Conservation (phyloP, 2,888 invertebrate species). For the Epinotia ramella region DNA sequence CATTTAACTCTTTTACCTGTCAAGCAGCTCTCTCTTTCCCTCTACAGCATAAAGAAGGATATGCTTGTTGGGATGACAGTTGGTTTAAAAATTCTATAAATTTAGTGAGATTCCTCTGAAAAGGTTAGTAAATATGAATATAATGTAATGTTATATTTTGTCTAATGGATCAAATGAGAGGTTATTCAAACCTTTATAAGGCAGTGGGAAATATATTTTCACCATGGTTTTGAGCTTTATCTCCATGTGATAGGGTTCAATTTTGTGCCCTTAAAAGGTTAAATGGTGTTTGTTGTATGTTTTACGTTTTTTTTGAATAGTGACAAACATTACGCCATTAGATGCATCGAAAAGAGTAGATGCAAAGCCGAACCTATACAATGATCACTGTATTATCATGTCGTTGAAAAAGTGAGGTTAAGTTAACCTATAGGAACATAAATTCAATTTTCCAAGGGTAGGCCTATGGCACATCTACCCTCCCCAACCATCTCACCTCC, state of each 20-base stretch:
- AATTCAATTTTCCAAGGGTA: not conserved
- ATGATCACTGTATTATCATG: not conserved
- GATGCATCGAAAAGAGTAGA: constrained; percentile 32
- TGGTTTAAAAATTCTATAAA: not conserved
- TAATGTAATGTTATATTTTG: not conserved
- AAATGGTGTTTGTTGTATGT: not conserved
- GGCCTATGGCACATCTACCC: not conserved
- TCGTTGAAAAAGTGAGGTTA: not conserved
- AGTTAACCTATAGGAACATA: not conserved
- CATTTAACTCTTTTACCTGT: not conserved
- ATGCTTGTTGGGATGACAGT: not conserved
- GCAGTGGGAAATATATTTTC: no score
- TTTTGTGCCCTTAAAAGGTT: not conserved
- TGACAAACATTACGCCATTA: constrained; percentile 17
- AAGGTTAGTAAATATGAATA: not conserved
- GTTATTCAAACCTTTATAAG: not conserved
- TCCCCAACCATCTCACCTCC: constrained; percentile 9
- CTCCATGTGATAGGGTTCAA: no score
- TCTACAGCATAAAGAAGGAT: not conserved
- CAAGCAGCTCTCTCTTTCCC: not conserved
- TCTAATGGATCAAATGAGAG: not conserved
- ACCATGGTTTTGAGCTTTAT: no score
- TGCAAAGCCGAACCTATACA: not conserved
- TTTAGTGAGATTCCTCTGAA: not conserved
- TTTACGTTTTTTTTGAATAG: constrained; percentile 7